Conservation (phyloP, 1,140 invertebrate species). For the Calycopis cecrops region DNA sequence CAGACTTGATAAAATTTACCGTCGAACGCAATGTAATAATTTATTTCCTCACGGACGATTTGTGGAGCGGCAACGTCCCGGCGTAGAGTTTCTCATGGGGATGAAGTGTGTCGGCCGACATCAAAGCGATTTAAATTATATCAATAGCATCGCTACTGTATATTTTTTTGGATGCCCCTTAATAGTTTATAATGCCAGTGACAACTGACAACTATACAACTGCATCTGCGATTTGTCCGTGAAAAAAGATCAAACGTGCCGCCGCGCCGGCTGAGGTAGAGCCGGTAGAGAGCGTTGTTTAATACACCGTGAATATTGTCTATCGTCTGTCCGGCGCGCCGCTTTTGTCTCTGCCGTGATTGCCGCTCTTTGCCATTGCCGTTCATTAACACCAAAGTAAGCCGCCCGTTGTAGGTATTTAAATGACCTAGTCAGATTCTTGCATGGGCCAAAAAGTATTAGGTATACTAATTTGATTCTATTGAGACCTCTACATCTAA, state of each 20-base stretch:
- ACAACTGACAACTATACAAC: slow-evolving; percentile 40
- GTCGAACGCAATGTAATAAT: slow-evolving; percentile 8
- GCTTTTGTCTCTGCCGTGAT: not conserved
- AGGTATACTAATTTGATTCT: too few species aligned
- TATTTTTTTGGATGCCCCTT: slow-evolving; percentile 51
- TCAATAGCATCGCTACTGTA: slow-evolving; percentile 67
- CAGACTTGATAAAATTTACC: slow-evolving; percentile 20
- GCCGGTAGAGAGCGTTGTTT: not conserved
- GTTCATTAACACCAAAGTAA: too few species aligned
- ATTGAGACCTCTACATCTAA: too few species aligned
- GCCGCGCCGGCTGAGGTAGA: slow-evolving; percentile 28
- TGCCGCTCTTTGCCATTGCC: not conserved
- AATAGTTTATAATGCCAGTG: slow-evolving; percentile 41
- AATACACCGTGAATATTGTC: slow-evolving; percentile 8
- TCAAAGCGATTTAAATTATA: slow-evolving; percentile 67
- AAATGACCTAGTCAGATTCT: too few species aligned
- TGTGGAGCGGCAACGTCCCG: slow-evolving; percentile 13
- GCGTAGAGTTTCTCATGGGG: slow-evolving; percentile 36
- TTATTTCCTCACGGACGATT: slow-evolving; percentile 10
- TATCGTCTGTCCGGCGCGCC: not conserved
- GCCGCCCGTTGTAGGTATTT: too few species aligned
- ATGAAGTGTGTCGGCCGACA: slow-evolving; percentile 43
- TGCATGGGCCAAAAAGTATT: too few species aligned
- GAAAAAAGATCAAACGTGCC: slow-evolving; percentile 51
- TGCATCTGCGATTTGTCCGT: slow-evolving; percentile 23